A percentile compares a stretch with the other conserved stretches of the same genome.
Conservation (phyloP, 2,797 vertebrate species). For the Micropoecilia bifurca region DNA sequence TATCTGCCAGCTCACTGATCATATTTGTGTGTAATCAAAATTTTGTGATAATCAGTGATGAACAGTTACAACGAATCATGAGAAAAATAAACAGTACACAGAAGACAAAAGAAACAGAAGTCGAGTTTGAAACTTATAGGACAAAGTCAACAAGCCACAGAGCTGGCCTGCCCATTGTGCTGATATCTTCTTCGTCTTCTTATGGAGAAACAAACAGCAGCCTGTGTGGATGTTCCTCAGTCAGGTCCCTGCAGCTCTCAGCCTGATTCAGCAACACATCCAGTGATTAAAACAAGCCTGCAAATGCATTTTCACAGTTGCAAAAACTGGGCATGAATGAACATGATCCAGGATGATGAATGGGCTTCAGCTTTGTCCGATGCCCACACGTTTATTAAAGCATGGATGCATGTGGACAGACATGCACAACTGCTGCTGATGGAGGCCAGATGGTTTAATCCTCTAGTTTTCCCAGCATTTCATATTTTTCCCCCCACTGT, state of each 20-base stretch:
- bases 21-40: neutral
- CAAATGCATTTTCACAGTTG: conserved; percentile 23
- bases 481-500: conserved; percentile 59
- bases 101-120: too few relatives aligned
- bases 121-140: too few relatives aligned
- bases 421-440: conserved; percentile 33
- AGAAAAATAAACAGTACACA: too few relatives aligned
- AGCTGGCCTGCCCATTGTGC: too few relatives aligned
- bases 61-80: too few relatives aligned
- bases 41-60: too few relatives aligned
- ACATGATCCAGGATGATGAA: conserved; percentile 14
- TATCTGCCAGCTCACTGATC: neutral
- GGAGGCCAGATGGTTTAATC: conserved; percentile 79
- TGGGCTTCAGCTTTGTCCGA: neutral
- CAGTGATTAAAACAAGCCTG: conserved; percentile 13
- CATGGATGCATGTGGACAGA: conserved; percentile 34
- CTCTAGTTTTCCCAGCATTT: conserved; percentile 65
- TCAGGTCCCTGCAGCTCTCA: conserved; percentile 9
- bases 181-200: too few relatives aligned
- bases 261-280: conserved; percentile 38
- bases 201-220: neutral
- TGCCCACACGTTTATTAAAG: conserved; percentile 16
- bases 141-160: too few relatives aligned
- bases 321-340: conserved; percentile 52
- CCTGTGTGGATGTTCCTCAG: neutral